Evolutionary conservation across 2,888 invertebrate species (phyloP).

Genomic region (Cenopis cana): DNA sequence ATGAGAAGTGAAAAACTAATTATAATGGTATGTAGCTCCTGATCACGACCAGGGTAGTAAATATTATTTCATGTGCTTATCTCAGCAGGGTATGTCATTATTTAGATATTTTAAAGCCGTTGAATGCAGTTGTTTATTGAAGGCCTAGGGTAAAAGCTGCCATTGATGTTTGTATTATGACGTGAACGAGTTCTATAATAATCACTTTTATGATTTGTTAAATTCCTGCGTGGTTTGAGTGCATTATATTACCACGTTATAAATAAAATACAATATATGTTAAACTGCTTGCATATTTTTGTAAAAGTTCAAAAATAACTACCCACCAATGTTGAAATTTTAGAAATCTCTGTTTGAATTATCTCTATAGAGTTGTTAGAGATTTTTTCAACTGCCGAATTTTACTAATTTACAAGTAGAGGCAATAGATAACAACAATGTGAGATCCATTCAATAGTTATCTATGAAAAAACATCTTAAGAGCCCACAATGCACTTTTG

Average conservation of each 20-base stretch:
- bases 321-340: too few species aligned
- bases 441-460: constrained; percentile 5
- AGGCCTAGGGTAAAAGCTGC: too few species aligned
- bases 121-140: constrained; percentile 7
- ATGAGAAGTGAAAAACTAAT: too few species aligned
- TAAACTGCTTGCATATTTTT: too few species aligned
- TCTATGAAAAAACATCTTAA: too few species aligned
- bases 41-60: constrained; percentile 7
- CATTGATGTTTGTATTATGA: not conserved
- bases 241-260: not conserved
- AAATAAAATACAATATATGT: too few species aligned
- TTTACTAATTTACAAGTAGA: constrained; percentile 4
- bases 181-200: not conserved
- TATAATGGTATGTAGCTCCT: constrained; percentile 7
- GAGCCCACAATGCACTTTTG: too few species aligned
- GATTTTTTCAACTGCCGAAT: not conserved
- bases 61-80: not conserved
- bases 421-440: too few species aligned
- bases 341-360: too few species aligned
- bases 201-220: not conserved
- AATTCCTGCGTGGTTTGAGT: not conserved
- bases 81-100: constrained; percentile 14
- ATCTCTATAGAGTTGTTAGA: too few species aligned
- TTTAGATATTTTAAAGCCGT: constrained; percentile 1
- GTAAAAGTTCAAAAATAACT: too few species aligned